Evolutionary conservation across 2,888 invertebrate genomes (phyloP).

Genomic region (Tenthredo notha): DNA sequence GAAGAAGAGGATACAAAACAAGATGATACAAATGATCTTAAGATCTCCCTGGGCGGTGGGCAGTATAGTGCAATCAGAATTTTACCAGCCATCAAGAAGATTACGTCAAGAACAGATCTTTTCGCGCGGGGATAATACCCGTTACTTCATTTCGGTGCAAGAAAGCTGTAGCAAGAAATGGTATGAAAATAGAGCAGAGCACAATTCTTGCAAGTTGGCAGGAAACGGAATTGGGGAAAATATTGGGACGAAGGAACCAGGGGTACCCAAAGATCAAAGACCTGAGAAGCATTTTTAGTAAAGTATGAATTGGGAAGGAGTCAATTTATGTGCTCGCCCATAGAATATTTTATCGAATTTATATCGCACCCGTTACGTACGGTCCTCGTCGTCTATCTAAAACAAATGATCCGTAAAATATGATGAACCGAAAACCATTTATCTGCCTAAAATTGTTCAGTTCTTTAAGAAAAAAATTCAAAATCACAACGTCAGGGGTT

Average conservation of each 20-base stretch:
- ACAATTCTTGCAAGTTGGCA: neutral
- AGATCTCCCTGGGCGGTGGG: slow-evolving; percentile 73
- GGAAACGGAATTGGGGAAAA: neutral
- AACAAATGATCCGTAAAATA: slow-evolving; percentile 17
- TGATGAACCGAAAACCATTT: neutral
- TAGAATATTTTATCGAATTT: slow-evolving; percentile 11
- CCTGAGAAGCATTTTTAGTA: neutral
- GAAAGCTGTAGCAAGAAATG: neutral
- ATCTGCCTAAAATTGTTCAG: neutral
- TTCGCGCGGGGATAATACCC: slow-evolving; percentile 58
- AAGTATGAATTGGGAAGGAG: slow-evolving; percentile 25
- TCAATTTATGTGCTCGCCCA: slow-evolving; percentile 12
- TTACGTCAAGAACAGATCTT: slow-evolving; percentile 73
- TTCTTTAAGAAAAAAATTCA: neutral
- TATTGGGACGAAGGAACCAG: neutral
- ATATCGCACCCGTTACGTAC: neutral
- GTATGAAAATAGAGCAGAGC: neutral
- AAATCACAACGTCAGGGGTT: neutral
- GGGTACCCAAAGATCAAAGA: neutral
- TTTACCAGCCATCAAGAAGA: slow-evolving; percentile 74
- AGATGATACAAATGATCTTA: slow-evolving; percentile 71
- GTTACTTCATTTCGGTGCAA: neutral
- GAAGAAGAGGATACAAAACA: slow-evolving; percentile 62
- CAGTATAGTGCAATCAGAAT: slow-evolving; percentile 74
- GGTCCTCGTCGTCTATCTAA: slow-evolving; percentile 1